A percentile compares a stretch with the other conserved stretches of the same genome.
Conservation (phyloP, 2,113 vertebrate species). For the Sylvia atricapilla region DNA sequence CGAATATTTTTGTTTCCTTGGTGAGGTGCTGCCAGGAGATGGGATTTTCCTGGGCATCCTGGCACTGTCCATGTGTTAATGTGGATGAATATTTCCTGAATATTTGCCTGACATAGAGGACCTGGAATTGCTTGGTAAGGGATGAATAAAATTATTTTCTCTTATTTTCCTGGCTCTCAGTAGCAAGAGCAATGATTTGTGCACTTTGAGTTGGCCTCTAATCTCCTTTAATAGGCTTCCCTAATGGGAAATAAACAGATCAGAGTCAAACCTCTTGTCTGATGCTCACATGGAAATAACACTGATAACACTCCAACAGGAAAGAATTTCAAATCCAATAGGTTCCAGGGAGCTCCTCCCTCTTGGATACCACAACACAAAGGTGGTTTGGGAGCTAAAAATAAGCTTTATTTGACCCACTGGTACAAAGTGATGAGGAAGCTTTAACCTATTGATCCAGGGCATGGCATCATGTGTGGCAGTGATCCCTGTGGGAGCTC, state of each 20-base stretch:
- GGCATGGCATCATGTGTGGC: neutral
- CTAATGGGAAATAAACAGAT: neutral
- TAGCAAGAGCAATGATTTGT: neutral
- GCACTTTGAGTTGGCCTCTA: neutral
- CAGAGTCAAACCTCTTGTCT: neutral
- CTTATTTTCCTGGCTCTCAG: neutral
- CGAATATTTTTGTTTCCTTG: neutral
- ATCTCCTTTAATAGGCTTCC: neutral
- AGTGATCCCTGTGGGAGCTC: neutral
- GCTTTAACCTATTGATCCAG: neutral
- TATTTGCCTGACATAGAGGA: fast-evolving
- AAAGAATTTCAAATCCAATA: neutral
- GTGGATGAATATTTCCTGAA: neutral
- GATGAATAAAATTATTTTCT: neutral
- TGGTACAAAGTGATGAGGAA: neutral
- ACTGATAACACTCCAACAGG: neutral
- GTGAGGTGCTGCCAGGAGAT: neutral
- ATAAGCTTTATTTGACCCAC: neutral
- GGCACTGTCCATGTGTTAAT: neutral
- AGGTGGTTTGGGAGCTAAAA: neutral
- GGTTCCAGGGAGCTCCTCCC: neutral
- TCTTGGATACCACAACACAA: neutral
- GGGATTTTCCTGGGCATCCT: neutral
- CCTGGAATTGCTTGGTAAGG: neutral
- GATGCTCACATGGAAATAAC: neutral